Conservation (phyloP, 2,888 invertebrate species). For the Aphrophora alni region DNA sequence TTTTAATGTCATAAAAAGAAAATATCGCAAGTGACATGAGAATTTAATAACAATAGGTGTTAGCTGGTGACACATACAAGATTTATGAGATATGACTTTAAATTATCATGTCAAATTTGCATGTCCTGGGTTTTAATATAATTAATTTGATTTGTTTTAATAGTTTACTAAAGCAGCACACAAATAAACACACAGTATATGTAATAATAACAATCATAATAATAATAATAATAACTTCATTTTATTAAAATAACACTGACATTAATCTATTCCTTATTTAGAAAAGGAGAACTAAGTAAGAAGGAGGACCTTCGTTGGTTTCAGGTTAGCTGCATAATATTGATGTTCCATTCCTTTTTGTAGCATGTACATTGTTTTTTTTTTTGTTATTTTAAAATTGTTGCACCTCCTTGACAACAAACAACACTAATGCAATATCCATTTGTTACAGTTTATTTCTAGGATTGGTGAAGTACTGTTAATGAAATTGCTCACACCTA, state of each 20-base stretch:
- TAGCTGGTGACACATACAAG: no score
- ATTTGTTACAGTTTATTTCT: no score
- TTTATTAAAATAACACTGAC: not conserved
- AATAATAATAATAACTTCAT: not conserved
- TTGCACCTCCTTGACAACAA: not conserved
- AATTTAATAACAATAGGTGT: no score
- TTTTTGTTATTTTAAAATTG: not conserved
- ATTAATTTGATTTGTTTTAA: no score
- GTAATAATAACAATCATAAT: not conserved
- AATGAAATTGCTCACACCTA: not conserved
- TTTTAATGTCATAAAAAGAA: no score
- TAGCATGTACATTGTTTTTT: constrained; percentile 2
- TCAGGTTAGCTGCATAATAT: constrained; percentile 8
- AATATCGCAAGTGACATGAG: no score
- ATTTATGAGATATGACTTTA: no score
- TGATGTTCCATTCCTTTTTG: not conserved
- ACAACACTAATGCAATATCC: not conserved
- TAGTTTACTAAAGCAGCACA: no score
- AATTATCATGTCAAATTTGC: no score
- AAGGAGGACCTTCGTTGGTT: not conserved
- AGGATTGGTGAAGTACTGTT: no score
- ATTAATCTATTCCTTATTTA: constrained; percentile 16
- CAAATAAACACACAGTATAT: not conserved
- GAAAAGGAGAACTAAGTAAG: constrained; percentile 33
- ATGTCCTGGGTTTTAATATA: no score